phyloP scores from a whole-genome alignment of 2,113 vertebrate species.

The Gobio gobio region DNA sequence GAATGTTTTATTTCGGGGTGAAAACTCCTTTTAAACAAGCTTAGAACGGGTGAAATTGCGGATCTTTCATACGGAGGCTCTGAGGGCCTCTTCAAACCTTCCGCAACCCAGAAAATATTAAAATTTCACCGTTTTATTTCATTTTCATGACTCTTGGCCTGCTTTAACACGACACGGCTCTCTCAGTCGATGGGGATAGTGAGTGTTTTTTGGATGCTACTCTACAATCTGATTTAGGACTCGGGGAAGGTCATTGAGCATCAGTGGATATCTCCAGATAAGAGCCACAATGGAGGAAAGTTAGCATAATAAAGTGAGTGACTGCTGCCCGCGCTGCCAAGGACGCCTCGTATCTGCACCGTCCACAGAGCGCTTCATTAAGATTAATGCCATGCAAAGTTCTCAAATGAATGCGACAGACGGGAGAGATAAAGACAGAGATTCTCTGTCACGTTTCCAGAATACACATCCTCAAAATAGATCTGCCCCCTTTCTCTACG shows the following conservation, averaged over 20 bases:
- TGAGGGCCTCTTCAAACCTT: background rate
- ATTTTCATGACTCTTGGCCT: conserved; percentile 2
- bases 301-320: conserved; percentile 49
- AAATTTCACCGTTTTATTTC: conserved; percentile 16
- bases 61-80: background rate
- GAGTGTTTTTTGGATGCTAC: background rate
- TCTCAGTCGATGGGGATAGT: background rate
- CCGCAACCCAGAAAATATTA: background rate
- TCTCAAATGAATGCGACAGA: conserved; percentile 39
- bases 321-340: conserved; percentile 40
- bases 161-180: background rate
- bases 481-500: conserved; percentile 6
- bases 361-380: conserved; percentile 44
- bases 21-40: background rate
- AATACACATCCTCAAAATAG: conserved; percentile 17
- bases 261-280: conserved; percentile 49
- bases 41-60: background rate
- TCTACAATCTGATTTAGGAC: conserved; percentile 28
- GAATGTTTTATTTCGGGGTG: background rate
- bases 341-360: conserved; percentile 35
- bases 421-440: conserved; percentile 25
- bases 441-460: conserved; percentile 35
- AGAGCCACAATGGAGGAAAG: conserved; percentile 42
- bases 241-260: conserved; percentile 28
- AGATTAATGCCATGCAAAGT: conserved; percentile 35